phyloP scores from a whole-genome alignment of 2,797 vertebrate species.

The Sebastes aleutianus region DNA sequence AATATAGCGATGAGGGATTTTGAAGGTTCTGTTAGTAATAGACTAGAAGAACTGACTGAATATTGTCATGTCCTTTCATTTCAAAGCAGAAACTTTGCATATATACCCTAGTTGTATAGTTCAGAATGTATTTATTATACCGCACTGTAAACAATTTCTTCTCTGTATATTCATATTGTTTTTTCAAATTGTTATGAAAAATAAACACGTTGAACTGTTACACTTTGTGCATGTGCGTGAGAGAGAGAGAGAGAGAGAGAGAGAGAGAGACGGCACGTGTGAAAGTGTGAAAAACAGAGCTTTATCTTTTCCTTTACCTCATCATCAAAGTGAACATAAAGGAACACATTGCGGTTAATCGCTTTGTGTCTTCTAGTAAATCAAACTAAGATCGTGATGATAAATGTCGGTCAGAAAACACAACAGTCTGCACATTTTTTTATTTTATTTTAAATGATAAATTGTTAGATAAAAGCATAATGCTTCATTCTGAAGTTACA shows the following conservation, averaged over 20 bases:
- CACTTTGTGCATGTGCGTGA: not conserved
- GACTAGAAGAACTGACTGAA: not conserved
- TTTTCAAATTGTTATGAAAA: slow-evolving; percentile 1
- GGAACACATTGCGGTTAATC: not conserved
- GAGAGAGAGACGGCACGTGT: not conserved
- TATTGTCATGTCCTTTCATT: slow-evolving; percentile 27
- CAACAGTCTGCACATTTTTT: not conserved
- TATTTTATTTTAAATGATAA: slow-evolving; percentile 75
- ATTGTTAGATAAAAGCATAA: slow-evolving; percentile 64
- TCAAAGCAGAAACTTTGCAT: slow-evolving; percentile 3
- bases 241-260: too few species aligned
- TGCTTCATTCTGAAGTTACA: slow-evolving; percentile 57
- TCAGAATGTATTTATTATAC: slow-evolving; percentile 57
- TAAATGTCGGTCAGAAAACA: slow-evolving; percentile 17
- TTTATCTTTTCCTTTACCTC: not conserved
- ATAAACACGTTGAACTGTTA: slow-evolving; percentile 33
- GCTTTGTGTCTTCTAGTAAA: not conserved
- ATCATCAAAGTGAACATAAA: slow-evolving; percentile 1
- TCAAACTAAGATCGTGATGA: not conserved
- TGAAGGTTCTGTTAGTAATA: slow-evolving; percentile 29
- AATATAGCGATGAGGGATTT: not conserved
- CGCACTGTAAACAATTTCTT: slow-evolving; percentile 18
- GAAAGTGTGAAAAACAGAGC: not conserved
- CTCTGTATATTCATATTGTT: slow-evolving; percentile 19
- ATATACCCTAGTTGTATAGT: slow-evolving; percentile 3